Evolutionary conservation across 2,797 vertebrate genomes (phyloP).

Genomic region (Xenentodon cancila): DNA sequence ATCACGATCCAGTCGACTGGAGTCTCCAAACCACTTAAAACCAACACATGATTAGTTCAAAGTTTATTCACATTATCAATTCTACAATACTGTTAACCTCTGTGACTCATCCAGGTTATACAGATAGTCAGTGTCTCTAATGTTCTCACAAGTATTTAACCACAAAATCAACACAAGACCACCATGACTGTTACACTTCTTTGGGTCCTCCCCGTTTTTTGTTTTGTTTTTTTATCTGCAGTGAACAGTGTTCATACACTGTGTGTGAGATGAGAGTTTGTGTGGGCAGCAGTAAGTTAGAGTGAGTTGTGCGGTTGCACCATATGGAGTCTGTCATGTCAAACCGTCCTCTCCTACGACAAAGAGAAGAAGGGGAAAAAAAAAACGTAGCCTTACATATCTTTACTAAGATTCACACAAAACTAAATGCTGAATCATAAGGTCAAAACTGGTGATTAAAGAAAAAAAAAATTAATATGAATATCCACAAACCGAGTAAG

Average conservation of each 20-base stretch:
- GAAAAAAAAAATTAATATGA: not conserved
- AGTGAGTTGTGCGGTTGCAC: conserved; percentile 10
- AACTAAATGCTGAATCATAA: not conserved
- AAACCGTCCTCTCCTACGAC: conserved; percentile 37
- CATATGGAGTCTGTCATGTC: conserved; percentile 46
- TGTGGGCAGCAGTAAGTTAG: conserved; percentile 14
- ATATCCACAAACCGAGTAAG: not conserved
- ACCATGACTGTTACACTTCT: too few relatives aligned
- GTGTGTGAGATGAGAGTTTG: conserved; percentile 17
- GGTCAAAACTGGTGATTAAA: not conserved
- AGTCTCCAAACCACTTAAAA: too few relatives aligned
- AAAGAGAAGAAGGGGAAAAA: not conserved
- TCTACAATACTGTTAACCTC: too few relatives aligned
- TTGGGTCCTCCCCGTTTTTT: too few relatives aligned
- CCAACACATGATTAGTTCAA: too few relatives aligned
- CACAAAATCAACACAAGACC: too few relatives aligned
- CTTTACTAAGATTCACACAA: not conserved
- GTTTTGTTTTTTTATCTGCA: conserved; percentile 24
- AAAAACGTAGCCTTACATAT: not conserved
- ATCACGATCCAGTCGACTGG: too few relatives aligned
- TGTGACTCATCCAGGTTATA: too few relatives aligned
- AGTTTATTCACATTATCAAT: too few relatives aligned
- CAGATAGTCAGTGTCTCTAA: too few relatives aligned
- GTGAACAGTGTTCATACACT: not conserved
- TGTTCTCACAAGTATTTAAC: too few relatives aligned